phyloP scores from a whole-genome alignment of 37 sponge, comb jelly and placozoan genomes.

The Geodia barretti region DNA sequence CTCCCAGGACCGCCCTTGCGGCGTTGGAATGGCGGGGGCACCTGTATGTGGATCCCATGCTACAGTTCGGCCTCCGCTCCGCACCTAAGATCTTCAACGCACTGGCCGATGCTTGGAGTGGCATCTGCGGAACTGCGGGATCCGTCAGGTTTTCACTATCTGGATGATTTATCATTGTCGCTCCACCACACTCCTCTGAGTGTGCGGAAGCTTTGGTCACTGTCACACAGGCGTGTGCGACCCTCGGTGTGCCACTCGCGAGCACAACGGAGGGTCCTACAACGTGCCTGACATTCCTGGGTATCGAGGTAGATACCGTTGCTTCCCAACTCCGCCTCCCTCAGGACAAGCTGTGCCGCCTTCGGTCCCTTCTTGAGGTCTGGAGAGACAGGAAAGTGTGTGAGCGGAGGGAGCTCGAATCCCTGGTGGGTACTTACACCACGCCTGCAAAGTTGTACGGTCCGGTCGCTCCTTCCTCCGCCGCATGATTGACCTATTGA shows the following conservation, averaged over 20 bases:
- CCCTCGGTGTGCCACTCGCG: conserved; percentile 47
- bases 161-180: conserved; percentile 52
- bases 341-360: conserved; percentile 3
- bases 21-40: conserved; percentile 6
- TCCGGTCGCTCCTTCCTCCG: conserved; percentile 20
- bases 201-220: not conserved
- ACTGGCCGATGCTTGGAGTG: conserved; percentile 40
- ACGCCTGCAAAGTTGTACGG: conserved; percentile 31
- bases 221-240: not conserved
- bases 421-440: conserved; percentile 32
- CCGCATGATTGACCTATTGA: too few species aligned
- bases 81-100: conserved; percentile 37
- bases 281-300: conserved; percentile 37
- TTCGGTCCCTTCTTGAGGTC: not conserved
- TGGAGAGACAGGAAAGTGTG: conserved; percentile 2
- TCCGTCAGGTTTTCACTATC: too few species aligned
- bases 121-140: too few species aligned
- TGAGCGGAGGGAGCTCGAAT: conserved; percentile 24
- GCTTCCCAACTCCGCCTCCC: not conserved
- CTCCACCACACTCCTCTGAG: conserved; percentile 18
- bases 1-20: too few species aligned
- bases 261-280: conserved; percentile 52
- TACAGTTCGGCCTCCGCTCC: conserved; percentile 31
- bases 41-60: conserved; percentile 16
- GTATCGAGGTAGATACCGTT: conserved; percentile 31